Evolutionary conservation across 2,888 invertebrate genomes (phyloP).

Genomic region (Sarcophaga caerulescens): DNA sequence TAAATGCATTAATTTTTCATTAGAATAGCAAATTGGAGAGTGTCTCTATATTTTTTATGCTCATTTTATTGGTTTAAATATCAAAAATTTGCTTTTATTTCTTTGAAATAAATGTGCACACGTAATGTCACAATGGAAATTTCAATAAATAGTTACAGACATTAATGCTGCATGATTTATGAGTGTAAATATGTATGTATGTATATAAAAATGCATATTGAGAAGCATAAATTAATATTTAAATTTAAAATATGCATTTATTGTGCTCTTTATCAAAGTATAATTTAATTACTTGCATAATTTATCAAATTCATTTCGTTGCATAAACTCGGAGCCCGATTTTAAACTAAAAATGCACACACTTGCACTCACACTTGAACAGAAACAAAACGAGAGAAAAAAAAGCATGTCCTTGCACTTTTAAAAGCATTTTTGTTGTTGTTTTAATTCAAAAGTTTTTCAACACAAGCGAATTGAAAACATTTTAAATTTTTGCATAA

Average conservation of each 20-base stretch:
- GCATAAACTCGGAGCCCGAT: constrained; percentile 13
- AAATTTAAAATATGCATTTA: constrained; percentile 39
- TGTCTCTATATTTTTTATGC: too few relatives aligned
- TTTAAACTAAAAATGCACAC: neutral
- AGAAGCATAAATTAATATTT: constrained; percentile 34
- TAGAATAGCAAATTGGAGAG: too few relatives aligned
- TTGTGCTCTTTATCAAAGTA: constrained; percentile 55
- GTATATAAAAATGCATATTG: neutral
- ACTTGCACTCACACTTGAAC: neutral
- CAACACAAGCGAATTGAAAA: neutral
- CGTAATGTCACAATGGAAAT: too few relatives aligned
- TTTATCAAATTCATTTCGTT: constrained; percentile 49
- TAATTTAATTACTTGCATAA: constrained; percentile 59
- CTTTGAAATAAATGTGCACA: too few relatives aligned
- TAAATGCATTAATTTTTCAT: too few relatives aligned
- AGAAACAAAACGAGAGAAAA: neutral
- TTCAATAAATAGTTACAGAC: too few relatives aligned
- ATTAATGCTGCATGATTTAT: neutral
- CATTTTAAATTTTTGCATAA: constrained; percentile 43
- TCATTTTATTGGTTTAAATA: too few relatives aligned
- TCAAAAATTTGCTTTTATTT: too few relatives aligned
- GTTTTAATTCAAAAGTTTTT: constrained; percentile 16
- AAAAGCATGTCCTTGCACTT: constrained; percentile 33
- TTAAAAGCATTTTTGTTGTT: neutral
- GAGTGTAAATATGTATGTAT: neutral